Conservation (phyloP, 2,113 vertebrate genomes). For the Neomonachus schauinslandi region DNA sequence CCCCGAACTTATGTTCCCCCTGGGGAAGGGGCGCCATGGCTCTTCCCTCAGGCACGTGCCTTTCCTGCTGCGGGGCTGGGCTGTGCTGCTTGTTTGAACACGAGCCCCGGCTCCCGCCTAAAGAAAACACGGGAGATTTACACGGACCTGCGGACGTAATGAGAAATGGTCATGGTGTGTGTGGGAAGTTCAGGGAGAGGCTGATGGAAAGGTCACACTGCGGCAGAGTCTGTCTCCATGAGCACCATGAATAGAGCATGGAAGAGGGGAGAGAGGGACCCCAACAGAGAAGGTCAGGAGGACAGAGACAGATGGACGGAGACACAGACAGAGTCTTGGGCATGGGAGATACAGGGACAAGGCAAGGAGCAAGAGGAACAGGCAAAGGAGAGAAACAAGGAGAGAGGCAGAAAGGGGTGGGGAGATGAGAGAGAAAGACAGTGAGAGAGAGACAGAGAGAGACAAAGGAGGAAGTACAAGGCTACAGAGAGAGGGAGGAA, state of each 20-base stretch:
- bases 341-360: not conserved
- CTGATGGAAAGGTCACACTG: not conserved
- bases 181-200: not conserved
- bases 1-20: not conserved
- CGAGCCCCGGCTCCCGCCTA: not conserved
- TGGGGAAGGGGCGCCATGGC: not conserved
- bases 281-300: fast-evolving
- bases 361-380: not conserved
- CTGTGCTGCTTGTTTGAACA: not conserved
- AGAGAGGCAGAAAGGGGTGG: not conserved
- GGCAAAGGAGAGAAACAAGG: not conserved
- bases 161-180: not conserved
- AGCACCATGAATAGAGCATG: fast-evolving
- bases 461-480: no score
- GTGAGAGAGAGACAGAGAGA: not conserved
- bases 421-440: not conserved
- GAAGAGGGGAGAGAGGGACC: not conserved
- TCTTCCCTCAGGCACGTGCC: not conserved
- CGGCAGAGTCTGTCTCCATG: not conserved
- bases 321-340: not conserved
- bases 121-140: constrained; percentile 44
- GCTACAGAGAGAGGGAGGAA: not conserved
- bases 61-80: not conserved
- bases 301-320: not conserved
- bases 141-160: not conserved